Base-by-base conservation (phyloP, 2,888 invertebrate species). In the Spisula subtruncata region DNA sequence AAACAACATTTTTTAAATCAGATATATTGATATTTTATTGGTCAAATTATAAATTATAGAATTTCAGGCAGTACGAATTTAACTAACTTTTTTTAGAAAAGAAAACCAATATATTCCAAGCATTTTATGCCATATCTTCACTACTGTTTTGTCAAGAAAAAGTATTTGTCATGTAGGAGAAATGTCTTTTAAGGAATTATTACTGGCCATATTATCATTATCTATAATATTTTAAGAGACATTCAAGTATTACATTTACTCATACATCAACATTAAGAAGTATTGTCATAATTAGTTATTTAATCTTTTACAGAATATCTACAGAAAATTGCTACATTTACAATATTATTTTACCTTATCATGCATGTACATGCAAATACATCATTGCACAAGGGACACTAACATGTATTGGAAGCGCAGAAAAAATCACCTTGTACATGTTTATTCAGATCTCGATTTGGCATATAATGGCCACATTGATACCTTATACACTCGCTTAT, bases 341-440 rank as follows among this genome's bases (percentile, higher is more conserved):
- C 25, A 5, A 66, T 66, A 66, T 66, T 25, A 66, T 66, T 25
- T 66, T n/a, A 10, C 25, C n/a, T 66, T 25, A 10, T 66, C 25
- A 25, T 66, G 60, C 60, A 66, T 25, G 25, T 66, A 66, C 60
- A 20, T n/a, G 18, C 14, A 54, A 20, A n/a, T 56, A 56, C 56
- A 66, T 25, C 60, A 66, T 66, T 66, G 60, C 60, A 66, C 60
- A 66, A 66, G 14, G 60, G 60, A 25, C 25, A n/a, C 60, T n/a
- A 60, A 60, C n/a, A n/a, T n/a, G n/a, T n/a, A 60, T 25, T 66
- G 60, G 60, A 66, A 66, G 60, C n/a, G 60, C 60, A 20, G 51
- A 51, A 60, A 60, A 60, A n/a, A n/a, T n/a, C n/a, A 6, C 18
- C 20, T 18, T 54, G 54, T 54, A 18, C 25, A 60, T 60, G 12